Conservation (phyloP, 2,797 vertebrate species). For the Glyptemys insculpta region DNA sequence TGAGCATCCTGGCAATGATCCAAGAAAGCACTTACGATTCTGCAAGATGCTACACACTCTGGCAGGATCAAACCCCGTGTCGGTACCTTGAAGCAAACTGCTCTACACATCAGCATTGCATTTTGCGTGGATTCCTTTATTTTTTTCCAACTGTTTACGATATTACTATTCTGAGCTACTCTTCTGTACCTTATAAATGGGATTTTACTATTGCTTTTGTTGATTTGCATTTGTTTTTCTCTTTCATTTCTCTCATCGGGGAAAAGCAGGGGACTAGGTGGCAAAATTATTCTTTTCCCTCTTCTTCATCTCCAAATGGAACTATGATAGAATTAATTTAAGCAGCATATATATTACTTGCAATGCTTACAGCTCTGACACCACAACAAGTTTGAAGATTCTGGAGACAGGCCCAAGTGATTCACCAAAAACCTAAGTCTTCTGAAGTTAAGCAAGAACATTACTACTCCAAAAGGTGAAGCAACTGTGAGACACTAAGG, state of each 20-base stretch:
- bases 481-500: neutral
- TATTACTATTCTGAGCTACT: neutral
- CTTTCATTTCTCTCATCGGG: neutral
- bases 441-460: neutral
- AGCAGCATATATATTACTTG: neutral
- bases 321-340: neutral
- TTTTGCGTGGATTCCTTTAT: neutral
- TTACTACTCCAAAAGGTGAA: neutral
- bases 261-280: neutral
- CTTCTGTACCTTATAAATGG: neutral
- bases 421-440: neutral
- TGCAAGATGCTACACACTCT: rapidly evolving
- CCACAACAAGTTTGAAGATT: rapidly evolving
- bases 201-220: neutral
- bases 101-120: neutral
- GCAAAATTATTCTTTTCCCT: neutral
- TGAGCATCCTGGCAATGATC: rapidly evolving
- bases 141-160: neutral
- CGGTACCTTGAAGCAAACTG: neutral
- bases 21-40: rapidly evolving
- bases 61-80: rapidly evolving
- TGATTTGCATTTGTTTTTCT: neutral
- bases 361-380: rapidly evolving
- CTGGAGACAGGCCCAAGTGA: neutral
- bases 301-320: neutral